Conservation (phyloP, 2,888 invertebrate species). For the Xanthorhoe spadicearia region DNA sequence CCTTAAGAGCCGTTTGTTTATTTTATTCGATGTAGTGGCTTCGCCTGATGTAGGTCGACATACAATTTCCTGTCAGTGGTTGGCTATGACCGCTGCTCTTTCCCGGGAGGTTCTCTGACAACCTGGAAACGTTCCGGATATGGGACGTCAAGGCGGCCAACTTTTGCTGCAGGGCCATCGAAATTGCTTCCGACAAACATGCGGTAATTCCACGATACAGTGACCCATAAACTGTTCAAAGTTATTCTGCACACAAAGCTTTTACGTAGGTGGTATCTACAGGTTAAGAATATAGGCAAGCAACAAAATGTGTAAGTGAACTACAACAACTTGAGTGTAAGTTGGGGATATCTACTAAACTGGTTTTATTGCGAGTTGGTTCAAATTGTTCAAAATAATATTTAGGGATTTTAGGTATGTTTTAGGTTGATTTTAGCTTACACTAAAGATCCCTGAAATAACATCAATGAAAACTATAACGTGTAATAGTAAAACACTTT, state of each 20-base stretch:
- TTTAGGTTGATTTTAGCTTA: too few relatives aligned
- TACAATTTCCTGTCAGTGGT: constrained; percentile 77
- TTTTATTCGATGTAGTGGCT: constrained; percentile 54
- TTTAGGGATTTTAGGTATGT: too few relatives aligned
- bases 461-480: too few relatives aligned
- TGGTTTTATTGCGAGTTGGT: too few relatives aligned
- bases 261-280: too few relatives aligned
- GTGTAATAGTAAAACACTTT: too few relatives aligned
- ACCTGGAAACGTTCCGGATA: constrained; percentile 77
- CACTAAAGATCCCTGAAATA: too few relatives aligned
- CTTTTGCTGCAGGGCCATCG: constrained; percentile 61
- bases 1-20: constrained; percentile 47
- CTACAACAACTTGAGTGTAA: too few relatives aligned
- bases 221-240: constrained; percentile 18
- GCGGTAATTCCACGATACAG: constrained; percentile 32
- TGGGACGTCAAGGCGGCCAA: constrained; percentile 73
- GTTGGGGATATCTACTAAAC: too few relatives aligned
- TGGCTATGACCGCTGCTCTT: constrained; percentile 72
- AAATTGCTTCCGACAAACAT: constrained; percentile 72
- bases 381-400: too few relatives aligned
- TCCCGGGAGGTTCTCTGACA: constrained; percentile 71
- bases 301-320: too few relatives aligned
- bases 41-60: constrained; percentile 73
- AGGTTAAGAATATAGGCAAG: too few relatives aligned
- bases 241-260: neutral